Evolutionary conservation across 2,797 vertebrate genomes (phyloP), one percentile per base, ranked within the genome.

Genomic region (Epinephelus awoara): DNA sequence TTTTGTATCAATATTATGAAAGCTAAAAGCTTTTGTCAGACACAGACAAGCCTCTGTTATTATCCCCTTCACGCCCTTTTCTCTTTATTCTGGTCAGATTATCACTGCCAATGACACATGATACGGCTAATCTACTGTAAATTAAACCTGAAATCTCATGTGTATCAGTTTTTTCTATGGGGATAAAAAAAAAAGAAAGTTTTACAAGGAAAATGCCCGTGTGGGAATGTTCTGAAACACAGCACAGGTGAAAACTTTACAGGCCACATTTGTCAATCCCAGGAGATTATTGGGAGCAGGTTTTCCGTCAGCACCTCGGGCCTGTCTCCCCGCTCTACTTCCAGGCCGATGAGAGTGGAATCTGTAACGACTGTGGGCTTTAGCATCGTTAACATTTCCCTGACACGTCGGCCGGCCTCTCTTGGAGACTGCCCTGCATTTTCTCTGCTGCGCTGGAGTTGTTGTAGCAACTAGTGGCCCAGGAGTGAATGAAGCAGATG

Each of bases 401-500:
- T 93, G 92, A 94, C 93, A 93, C 79, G 87, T 92, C 84, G 87
- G 89, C 92, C 92, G 86, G 94, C 96, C 95, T 96, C 94, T 95
- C 91, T 93, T 88, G 94, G 96, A 96, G 93, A 94, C 95, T 90
- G 94, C 86, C 92, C 92, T 89, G 92, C 96, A 97, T 98, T 97
- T 97, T 96, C 96, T 94, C 79, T 75, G 87, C 95, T 63, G 80
- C 90, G 44, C 86, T 92, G 86, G 86, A 89, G 95, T 98, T 97
- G 96, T 96, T 96, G 95, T 97, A 97, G 97, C 96, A 96, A 99
- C 97, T 88, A 79, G 94, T 91, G 92, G 95, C 95, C 89, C 92
- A 90, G 93, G 93, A 94, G 94, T 97, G 96, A 96, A 96, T 96
- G 96, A 96, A 96, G 93, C 96, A 96, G 94, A 96, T 96, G 96